Conservation (phyloP, 2,888 invertebrate species). For the Fragum whitleyi region DNA sequence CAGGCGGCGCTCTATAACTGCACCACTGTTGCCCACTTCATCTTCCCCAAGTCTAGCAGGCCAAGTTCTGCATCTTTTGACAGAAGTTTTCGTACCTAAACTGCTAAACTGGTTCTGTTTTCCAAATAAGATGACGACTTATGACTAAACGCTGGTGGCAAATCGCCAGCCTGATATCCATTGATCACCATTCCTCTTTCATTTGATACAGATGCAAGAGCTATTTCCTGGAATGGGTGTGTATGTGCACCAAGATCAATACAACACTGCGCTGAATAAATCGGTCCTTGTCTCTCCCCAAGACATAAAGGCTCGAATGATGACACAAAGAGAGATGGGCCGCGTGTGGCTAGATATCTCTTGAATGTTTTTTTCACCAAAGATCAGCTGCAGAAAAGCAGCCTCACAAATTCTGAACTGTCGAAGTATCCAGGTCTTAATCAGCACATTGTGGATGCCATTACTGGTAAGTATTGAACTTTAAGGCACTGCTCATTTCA, state of each 20-base stretch:
- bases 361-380: conserved; percentile 33
- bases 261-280: conserved; percentile 33
- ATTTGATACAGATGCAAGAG: conserved; percentile 34
- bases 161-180: conserved; percentile 3
- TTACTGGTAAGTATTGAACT: conserved; percentile 21
- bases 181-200: conserved; percentile 17
- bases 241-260: conserved; percentile 31
- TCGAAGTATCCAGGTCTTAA: conserved; percentile 25
- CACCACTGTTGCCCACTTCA: too few relatives aligned
- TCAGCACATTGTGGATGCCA: conserved; percentile 22
- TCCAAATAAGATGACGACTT: neutral
- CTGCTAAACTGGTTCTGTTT: too few relatives aligned
- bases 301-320: neutral
- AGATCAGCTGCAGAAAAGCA: conserved; percentile 30
- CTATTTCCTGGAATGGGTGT: conserved; percentile 32
- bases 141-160: neutral
- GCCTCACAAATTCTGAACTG: conserved; percentile 30
- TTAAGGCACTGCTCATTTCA: conserved; percentile 10
- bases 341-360: conserved; percentile 27
- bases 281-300: conserved; percentile 18
- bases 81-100: too few relatives aligned
- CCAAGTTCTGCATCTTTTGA: too few relatives aligned
- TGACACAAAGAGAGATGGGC: conserved; percentile 7
- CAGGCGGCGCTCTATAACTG: neutral
- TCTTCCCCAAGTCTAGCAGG: too few relatives aligned